These are phyloP conservation scores for Leuciscus waleckii DNA, from an alignment of 2,797 vertebrate species.

Conservation along the genomic window DNA sequence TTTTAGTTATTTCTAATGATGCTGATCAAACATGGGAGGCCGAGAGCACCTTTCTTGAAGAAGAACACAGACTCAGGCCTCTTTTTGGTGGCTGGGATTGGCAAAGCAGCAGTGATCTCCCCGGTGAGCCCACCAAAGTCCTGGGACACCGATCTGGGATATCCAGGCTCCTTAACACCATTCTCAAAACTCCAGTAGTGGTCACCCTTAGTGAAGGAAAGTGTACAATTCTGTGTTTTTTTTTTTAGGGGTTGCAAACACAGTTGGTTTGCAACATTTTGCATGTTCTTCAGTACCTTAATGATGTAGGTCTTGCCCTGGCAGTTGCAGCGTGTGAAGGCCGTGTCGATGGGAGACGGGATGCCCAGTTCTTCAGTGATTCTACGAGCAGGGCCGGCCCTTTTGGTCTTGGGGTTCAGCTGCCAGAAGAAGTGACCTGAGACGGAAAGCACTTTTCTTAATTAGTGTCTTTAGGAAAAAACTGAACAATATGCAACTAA, in stretches of 20 bases:
- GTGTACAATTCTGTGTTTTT: not conserved
- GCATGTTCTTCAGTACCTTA: conserved; percentile 77
- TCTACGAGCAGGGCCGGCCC: conserved; percentile 73
- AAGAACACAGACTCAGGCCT: conserved; percentile 87
- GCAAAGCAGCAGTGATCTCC: conserved; percentile 82
- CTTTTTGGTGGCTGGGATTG: conserved; percentile 77
- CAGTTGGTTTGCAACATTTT: not conserved
- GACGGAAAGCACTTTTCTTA: conserved; percentile 14
- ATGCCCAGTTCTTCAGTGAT: conserved; percentile 86
- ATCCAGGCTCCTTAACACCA: conserved; percentile 82
- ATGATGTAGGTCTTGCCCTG: conserved; percentile 88
- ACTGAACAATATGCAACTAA: not conserved
- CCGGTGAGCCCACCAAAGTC: conserved; percentile 88
- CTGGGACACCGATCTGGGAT: conserved; percentile 82
- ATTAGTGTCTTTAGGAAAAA: not conserved
- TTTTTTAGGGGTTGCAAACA: too few relatives aligned
- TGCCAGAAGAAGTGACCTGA: conserved; percentile 89
- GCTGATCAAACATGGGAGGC: too few relatives aligned
- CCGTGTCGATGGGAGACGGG: conserved; percentile 85
- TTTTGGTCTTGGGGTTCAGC: conserved; percentile 75
- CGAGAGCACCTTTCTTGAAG: conserved; percentile 85
- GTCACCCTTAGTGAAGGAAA: conserved; percentile 75
- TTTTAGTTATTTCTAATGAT: not conserved
- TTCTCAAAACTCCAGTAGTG: conserved; percentile 89
- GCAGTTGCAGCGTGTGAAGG: conserved; percentile 91